Percentiles rank a stretch among this genome's conserved stretches.
Conservation (phyloP, 2,113 vertebrate species). For the Mastomys coucha region DNA sequence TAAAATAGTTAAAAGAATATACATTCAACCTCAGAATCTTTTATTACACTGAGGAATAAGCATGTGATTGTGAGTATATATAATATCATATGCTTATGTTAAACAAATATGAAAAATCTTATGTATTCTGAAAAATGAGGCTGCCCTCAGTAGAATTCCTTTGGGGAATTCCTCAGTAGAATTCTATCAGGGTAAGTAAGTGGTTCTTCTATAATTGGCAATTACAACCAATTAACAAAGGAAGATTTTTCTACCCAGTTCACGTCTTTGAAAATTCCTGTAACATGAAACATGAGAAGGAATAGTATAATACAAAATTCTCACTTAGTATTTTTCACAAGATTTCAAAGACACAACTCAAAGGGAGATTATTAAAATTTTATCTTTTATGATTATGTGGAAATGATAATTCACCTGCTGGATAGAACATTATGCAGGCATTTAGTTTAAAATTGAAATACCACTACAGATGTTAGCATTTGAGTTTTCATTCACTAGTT, state of each 20-base stretch:
- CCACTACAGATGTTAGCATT: slow-evolving; percentile 59
- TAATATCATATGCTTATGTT: neutral
- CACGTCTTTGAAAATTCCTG: neutral
- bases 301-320: neutral
- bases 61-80: neutral
- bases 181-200: neutral
- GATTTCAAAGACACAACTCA: slow-evolving; percentile 66
- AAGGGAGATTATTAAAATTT: slow-evolving; percentile 73
- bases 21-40: neutral
- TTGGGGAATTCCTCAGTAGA: neutral
- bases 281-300: neutral
- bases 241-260: neutral
- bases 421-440: slow-evolving; percentile 65
- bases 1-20: neutral
- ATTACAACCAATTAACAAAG: neutral
- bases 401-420: slow-evolving; percentile 74
- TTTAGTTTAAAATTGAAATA: slow-evolving; percentile 71
- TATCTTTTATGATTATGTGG: slow-evolving; percentile 63
- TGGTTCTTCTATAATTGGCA: neutral
- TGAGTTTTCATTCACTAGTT: slow-evolving; percentile 61
- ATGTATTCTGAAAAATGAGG: neutral
- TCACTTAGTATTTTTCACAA: slow-evolving; percentile 60
- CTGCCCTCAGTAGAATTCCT: neutral
- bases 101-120: neutral
- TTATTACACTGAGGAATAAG: neutral